These are phyloP conservation scores for Physocephala rufipes DNA, from an alignment of 2,888 invertebrate genomes.

Conservation along the genomic window DNA sequence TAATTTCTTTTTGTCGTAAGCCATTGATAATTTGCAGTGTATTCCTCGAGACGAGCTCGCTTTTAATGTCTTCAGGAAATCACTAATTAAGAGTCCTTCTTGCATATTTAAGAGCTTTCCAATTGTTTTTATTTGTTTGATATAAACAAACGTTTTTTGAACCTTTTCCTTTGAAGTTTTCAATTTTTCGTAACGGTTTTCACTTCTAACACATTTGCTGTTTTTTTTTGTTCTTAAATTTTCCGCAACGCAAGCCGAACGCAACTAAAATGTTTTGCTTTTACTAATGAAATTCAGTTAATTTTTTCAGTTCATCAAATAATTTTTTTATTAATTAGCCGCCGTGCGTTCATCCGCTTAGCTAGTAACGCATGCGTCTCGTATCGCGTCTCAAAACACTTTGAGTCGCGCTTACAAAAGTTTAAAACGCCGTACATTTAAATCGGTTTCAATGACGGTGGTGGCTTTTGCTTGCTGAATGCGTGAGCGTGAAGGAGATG, in stretches of 20 bases:
- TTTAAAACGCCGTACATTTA: constrained; percentile 16
- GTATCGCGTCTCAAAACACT: constrained; percentile 61
- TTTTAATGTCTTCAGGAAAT: neutral
- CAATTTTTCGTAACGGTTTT: neutral
- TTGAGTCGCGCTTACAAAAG: constrained; percentile 51
- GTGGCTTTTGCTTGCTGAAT: constrained; percentile 24
- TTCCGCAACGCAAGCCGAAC: neutral
- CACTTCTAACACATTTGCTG: neutral
- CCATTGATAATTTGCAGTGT: neutral
- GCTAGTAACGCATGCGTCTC: constrained; percentile 54
- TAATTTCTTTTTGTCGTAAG: neutral
- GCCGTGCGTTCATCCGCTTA: constrained; percentile 48
- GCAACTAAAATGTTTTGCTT: neutral
- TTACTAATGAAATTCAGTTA: constrained; percentile 22
- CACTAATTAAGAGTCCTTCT: neutral
- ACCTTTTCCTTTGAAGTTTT: neutral
- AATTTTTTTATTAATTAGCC: constrained; percentile 50
- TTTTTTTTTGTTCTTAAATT: neutral
- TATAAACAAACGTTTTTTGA: neutral
- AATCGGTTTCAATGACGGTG: constrained; percentile 10
- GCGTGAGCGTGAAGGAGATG: constrained; percentile 23
- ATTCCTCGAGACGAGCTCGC: neutral
- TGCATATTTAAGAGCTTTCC: neutral
- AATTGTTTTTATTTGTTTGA: neutral
- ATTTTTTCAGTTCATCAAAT: constrained; percentile 38